phyloP scores from a whole-genome alignment of 2,113 vertebrate species.

The Gobiocypris rarus region DNA sequence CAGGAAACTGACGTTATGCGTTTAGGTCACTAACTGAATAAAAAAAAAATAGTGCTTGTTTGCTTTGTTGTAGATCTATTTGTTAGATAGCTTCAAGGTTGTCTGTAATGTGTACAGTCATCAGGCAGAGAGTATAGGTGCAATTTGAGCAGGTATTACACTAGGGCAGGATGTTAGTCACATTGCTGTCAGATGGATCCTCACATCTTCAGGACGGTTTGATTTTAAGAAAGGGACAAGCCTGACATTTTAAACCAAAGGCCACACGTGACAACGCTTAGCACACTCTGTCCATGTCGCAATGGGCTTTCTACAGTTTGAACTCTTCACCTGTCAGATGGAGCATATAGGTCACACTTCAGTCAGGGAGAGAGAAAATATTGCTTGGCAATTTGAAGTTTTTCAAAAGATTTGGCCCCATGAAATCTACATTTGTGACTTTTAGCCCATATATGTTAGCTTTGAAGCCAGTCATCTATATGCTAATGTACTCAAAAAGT shows the following conservation, averaged over 20 bases:
- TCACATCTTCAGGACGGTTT: background rate
- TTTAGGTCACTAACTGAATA: background rate
- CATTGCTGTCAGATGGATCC: background rate
- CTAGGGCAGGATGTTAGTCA: background rate
- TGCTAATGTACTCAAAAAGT: no score
- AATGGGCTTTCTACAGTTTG: slow-evolving; percentile 6
- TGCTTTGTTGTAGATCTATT: background rate
- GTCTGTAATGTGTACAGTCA: background rate
- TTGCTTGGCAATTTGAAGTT: background rate
- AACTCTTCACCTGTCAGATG: background rate
- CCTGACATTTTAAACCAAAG: slow-evolving; percentile 10
- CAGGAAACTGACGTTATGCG: background rate
- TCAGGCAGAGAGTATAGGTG: background rate
- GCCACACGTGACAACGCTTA: background rate
- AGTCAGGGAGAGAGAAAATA: background rate
- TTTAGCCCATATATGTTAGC: background rate
- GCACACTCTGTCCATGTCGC: background rate
- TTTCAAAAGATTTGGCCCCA: background rate
- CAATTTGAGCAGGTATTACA: slow-evolving; percentile 2
- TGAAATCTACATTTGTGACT: background rate
- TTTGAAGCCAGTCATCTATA: no score
- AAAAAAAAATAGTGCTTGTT: background rate
- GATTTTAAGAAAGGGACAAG: slow-evolving; percentile 18
- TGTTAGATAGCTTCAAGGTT: background rate
- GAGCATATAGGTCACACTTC: background rate